Conservation (phyloP, 2,113 vertebrate species). For the Marcusenius ussheri region DNA sequence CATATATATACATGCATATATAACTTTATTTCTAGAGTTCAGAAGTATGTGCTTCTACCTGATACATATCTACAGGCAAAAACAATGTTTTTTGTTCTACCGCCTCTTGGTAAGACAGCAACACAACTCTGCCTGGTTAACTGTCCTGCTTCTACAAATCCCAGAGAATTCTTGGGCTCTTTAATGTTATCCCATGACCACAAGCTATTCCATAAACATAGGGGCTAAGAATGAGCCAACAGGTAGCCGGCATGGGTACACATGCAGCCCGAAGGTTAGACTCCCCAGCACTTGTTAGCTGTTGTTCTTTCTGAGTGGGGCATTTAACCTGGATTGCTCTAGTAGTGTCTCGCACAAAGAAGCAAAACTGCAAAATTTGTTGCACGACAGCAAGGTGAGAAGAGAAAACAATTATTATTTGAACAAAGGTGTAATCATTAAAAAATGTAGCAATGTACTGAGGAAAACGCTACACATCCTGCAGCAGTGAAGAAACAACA, state of each 20-base stretch:
- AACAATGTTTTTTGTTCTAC: not conserved
- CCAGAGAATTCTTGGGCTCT: not conserved
- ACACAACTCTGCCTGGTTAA: not conserved
- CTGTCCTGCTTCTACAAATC: conserved; percentile 2
- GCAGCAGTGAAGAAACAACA: not conserved
- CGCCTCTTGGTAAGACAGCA: not conserved
- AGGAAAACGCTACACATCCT: not conserved
- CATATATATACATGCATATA: not conserved
- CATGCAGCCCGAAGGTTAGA: not conserved
- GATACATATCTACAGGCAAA: conserved; percentile 64
- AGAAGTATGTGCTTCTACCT: conserved; percentile 51
- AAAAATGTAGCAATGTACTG: not conserved
- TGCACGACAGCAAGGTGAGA: not conserved
- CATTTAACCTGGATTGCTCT: not conserved
- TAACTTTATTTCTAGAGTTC: conserved; percentile 37
- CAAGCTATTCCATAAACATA: not conserved
- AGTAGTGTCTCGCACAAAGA: not conserved
- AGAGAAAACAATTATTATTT: not conserved
- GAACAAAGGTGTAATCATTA: not conserved
- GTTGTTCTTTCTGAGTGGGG: not conserved
- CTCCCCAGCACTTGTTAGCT: not conserved
- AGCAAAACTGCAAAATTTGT: not conserved
- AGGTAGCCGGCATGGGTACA: not conserved
- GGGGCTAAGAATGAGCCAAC: not conserved
- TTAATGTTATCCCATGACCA: not conserved